phyloP scores from a whole-genome alignment of 2,888 invertebrate genomes.

The Loripinus fragilis region DNA sequence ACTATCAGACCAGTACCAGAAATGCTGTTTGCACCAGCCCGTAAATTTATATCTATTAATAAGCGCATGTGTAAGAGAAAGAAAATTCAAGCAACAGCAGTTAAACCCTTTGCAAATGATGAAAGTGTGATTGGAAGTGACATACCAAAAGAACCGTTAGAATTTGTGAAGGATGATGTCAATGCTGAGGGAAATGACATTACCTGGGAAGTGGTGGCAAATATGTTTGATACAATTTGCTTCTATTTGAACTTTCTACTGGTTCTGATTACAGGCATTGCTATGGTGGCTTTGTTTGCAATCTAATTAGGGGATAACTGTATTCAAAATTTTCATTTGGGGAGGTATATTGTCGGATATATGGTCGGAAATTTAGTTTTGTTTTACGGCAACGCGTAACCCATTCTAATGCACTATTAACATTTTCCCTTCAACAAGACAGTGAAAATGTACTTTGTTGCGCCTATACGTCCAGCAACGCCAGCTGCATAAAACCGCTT shows the following conservation, averaged over 20 bases:
- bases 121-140: too few relatives aligned
- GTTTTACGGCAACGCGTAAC: too few relatives aligned
- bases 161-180: background rate
- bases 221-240: background rate
- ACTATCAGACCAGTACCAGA: background rate
- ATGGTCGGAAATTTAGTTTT: too few relatives aligned
- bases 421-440: too few relatives aligned
- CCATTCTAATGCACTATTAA: too few relatives aligned
- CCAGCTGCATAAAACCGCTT: too few relatives aligned
- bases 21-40: background rate
- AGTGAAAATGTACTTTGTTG: too few relatives aligned
- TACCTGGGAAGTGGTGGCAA: background rate
- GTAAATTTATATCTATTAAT: background rate
- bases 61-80: background rate
- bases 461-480: too few relatives aligned
- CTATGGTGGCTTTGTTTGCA: background rate
- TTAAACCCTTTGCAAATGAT: background rate
- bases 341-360: too few relatives aligned
- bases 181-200: background rate
- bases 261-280: background rate
- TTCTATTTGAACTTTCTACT: background rate
- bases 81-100: background rate
- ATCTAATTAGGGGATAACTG: too few relatives aligned
- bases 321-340: too few relatives aligned
- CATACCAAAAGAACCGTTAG: too few relatives aligned